Percentiles rank a stretch among this genome's conserved stretches.
These are phyloP conservation scores for Zoanthus solanderi DNA, from an alignment of 92 coral and sea anemone species.

Conservation along the genomic window DNA sequence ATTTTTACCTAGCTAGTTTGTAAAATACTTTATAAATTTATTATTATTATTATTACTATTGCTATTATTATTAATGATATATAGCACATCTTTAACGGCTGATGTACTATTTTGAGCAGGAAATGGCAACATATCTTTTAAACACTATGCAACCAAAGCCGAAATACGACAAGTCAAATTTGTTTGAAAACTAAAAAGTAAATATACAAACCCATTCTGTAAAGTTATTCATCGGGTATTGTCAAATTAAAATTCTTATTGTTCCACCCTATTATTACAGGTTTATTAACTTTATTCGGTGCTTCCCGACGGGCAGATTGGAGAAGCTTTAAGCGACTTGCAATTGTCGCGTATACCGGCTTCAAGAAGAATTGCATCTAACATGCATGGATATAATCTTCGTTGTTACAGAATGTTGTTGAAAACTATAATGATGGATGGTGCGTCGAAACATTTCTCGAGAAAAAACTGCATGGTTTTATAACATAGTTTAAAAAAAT, in stretches of 20 bases:
- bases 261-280: conserved; percentile 6
- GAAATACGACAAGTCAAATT: too few species aligned
- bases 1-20: background rate
- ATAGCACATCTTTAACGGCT: too few species aligned
- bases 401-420: background rate
- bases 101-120: too few species aligned
- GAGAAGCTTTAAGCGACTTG: background rate
- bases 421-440: background rate
- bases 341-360: background rate
- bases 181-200: background rate
- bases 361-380: background rate
- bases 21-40: too few species aligned
- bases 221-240: background rate
- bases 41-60: too few species aligned
- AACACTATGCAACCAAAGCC: too few species aligned
- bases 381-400: background rate
- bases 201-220: background rate
- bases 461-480: background rate
- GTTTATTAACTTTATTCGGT: conserved; percentile 1
- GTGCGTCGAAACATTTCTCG: background rate
- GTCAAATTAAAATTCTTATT: background rate
- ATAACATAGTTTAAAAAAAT: background rate
- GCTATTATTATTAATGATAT: too few species aligned
- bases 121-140: too few species aligned
- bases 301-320: background rate